These are phyloP conservation scores for Megalonaias nervosa DNA, from an alignment of 1,140 invertebrate genomes.

Conservation along the genomic window DNA sequence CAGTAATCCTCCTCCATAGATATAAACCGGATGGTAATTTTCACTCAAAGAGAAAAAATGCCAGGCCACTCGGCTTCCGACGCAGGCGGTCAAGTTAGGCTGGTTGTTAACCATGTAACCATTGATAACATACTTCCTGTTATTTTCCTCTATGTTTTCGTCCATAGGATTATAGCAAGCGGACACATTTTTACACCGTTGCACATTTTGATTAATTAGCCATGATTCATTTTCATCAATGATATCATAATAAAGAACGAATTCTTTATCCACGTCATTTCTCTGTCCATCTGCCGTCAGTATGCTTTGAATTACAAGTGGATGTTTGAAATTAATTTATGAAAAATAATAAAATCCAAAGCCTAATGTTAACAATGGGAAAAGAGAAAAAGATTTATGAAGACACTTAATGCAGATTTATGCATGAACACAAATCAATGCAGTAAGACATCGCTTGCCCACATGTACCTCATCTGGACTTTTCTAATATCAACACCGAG, in stretches of 20 bases:
- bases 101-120: constrained; percentile 29
- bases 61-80: constrained; percentile 24
- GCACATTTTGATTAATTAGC: constrained; percentile 51
- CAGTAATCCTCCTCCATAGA: no score
- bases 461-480: no score
- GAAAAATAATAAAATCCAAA: no score
- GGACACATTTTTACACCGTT: constrained; percentile 13
- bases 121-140: neutral
- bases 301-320: no score
- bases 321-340: neutral
- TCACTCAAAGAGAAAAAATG: constrained; percentile 31
- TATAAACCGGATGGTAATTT: constrained; percentile 25
- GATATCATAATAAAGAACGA: constrained; percentile 52
- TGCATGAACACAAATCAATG: no score
- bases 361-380: no score
- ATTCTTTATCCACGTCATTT: constrained; percentile 46
- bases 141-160: constrained; percentile 20
- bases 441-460: no score
- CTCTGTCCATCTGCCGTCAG: constrained; percentile 6
- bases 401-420: no score
- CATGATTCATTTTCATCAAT: constrained; percentile 53
- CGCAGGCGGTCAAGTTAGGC: constrained; percentile 13
- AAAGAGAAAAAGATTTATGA: no score
- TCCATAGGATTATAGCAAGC: constrained; percentile 20
- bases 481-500: no score